Evolutionary conservation across 1,140 invertebrate genomes (phyloP), one percentile per base, ranked within the genome.

Genomic region (Drosophila simulans): DNA sequence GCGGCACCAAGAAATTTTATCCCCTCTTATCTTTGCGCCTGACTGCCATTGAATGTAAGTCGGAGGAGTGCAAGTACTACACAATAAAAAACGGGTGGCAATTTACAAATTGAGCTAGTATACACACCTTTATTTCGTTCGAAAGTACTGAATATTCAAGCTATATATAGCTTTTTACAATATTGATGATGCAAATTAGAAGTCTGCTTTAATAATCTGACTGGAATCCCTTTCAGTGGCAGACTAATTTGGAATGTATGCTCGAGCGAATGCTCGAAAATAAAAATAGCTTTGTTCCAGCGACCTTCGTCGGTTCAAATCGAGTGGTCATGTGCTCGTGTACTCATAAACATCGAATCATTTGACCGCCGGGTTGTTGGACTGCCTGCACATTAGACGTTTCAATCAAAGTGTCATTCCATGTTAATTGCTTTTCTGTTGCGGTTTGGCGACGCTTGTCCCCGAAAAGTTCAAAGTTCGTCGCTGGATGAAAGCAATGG

Each of bases 351-450:
- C 46, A 31, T 31, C 35, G 45, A 57, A 57, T 59, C 64, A 35
- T 58, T 62, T 39, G 31, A 39, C 60, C 31, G 10, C 4, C 27
- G 56, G 59, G 78, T 59, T 80, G 59, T 53, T 62, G 71, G 78
- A 65, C 59, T 65, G 57, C 63, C 39, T 25, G 60, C 77, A 77
- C 62, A 80, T 71, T 64, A 80, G 62, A 59, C 79, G 57, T 68
- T 63, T 63, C 74, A 62, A 75, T 86, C 78, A 70, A 77, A 60
- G 53, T 82, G 66, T 64, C 69, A 58, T 69, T 77, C 69, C 53
- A 71, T 72, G 64, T 83, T 73, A 75, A 58, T 60, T 86, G 82
- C 45, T 62, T 68, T 66, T 59, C 49, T 69, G 55, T 65, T 81
- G 74, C 66, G 75, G 65, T 65, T 65, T 66, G 27, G 42, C 60